phyloP scores from a whole-genome alignment of 2,888 invertebrate genomes.

The Alloscopus bannaensis region DNA sequence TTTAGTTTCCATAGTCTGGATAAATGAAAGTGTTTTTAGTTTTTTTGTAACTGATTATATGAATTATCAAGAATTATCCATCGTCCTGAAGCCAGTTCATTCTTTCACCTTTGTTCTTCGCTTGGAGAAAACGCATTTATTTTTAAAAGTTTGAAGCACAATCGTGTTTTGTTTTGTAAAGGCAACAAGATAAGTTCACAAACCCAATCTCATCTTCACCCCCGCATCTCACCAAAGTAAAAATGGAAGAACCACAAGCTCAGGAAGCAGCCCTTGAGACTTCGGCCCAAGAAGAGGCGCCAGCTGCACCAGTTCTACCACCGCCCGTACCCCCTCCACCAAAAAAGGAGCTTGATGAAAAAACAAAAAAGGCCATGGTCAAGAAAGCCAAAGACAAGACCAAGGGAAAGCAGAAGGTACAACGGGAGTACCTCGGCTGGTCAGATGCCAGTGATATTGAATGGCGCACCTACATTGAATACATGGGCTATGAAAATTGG shows the following conservation, averaged over 20 bases:
- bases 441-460: constrained; percentile 62
- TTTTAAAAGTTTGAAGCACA: too few relatives aligned
- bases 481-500: constrained; percentile 65
- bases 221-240: too few relatives aligned
- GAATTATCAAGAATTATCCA: too few relatives aligned
- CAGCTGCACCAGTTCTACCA: background rate
- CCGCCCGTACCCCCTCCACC: background rate
- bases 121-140: too few relatives aligned
- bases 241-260: constrained; percentile 1
- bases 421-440: constrained; percentile 57
- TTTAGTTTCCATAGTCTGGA: constrained; percentile 6
- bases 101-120: too few relatives aligned
- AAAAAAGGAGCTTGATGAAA: background rate
- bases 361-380: background rate
- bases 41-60: too few relatives aligned
- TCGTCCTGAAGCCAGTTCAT: too few relatives aligned
- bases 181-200: too few relatives aligned
- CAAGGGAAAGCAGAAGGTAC: constrained; percentile 35
- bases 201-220: too few relatives aligned
- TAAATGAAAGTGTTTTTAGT: too few relatives aligned
- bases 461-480: constrained; percentile 59
- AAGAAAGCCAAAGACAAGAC: background rate
- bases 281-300: too few relatives aligned
- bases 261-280: background rate
- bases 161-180: too few relatives aligned